Base-by-base conservation (phyloP, 2,888 invertebrate genomes). In the Rugalucina vietnamica region DNA sequence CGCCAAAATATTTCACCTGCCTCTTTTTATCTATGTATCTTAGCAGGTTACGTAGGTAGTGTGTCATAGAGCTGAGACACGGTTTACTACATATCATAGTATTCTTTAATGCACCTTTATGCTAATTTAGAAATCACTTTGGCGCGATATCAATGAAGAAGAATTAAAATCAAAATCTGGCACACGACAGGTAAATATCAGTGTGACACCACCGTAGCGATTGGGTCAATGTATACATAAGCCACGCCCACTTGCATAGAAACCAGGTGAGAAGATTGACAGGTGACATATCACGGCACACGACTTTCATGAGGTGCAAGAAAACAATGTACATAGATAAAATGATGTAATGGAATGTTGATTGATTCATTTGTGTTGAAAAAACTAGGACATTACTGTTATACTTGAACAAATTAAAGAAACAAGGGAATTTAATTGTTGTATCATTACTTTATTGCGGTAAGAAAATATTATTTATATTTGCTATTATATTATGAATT, bases 271-370 rank as follows among this genome's bases (percentile, higher is more conserved):
- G 49, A 76, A 75, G 43, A 74, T 43, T 82, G 79, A 76, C 79
- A 86, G 70, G 43, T 82, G 71, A 78, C 49, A 57, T 54, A 37
- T 36, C 57, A 37, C 84, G 84, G 69, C 83, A 85, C 88, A 88
- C 83, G 87, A 82, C 87, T 75, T 83, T 79, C 83, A 43, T 79
- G 75, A 43, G 76, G 81, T 76, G 74, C 72, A 81, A 32, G 32
- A 65, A 36, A 74, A 79, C 70, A 50, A 74, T 79, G 49, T 29
- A 49, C 34, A 50, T 74, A 50, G 74, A 65, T 60, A 54, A 34
- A 39, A 73, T 50, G 79, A 50, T 74, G 74, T 74, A 14, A 74
- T 50, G 50, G 74, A 50, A 50, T 74, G 49, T 50, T 50, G 50
- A 74, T 57, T 57, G 57, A 29, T 8, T 8, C 4, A 27, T 57